These are phyloP conservation scores for Lasius fuliginosus DNA, from an alignment of 2,888 invertebrate genomes.

Conservation along the genomic window DNA sequence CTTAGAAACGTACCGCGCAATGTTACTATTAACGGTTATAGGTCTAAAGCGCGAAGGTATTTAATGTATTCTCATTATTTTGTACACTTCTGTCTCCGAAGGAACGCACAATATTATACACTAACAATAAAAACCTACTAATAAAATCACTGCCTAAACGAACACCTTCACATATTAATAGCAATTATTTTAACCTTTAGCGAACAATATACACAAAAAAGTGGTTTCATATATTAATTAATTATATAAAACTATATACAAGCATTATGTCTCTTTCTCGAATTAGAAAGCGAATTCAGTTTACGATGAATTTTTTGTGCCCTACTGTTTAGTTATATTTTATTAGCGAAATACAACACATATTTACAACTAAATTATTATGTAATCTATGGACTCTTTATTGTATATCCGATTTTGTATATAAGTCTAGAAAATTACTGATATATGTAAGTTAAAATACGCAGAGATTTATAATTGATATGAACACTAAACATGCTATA, in stretches of 20 bases:
- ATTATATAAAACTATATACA: neutral
- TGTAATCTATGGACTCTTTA: constrained; percentile 16
- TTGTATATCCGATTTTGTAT: constrained; percentile 49
- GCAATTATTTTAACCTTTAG: constrained; percentile 17
- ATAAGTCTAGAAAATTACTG: constrained; percentile 34
- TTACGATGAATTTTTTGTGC: constrained; percentile 18
- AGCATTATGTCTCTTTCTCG: neutral
- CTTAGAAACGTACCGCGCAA: constrained; percentile 31
- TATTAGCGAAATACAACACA: constrained; percentile 17
- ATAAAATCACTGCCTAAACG: constrained; percentile 53
- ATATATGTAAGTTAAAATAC: constrained; percentile 35
- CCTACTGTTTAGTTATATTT: constrained; percentile 36
- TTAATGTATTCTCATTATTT: constrained; percentile 14
- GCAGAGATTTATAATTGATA: constrained; percentile 36
- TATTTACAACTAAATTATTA: constrained; percentile 47
- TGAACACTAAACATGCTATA: constrained; percentile 7
- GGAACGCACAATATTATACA: constrained; percentile 39
- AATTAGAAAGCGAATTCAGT: constrained; percentile 12
- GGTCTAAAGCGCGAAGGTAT: constrained; percentile 35
- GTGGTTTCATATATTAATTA: neutral
- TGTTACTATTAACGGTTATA: constrained; percentile 30
- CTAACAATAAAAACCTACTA: constrained; percentile 16
- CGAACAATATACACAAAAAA: constrained; percentile 18
- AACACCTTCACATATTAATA: constrained; percentile 30
- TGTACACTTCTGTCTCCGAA: constrained; percentile 18